Conservation (phyloP, 2,888 invertebrate species). For the Cacoxenus indagator region DNA sequence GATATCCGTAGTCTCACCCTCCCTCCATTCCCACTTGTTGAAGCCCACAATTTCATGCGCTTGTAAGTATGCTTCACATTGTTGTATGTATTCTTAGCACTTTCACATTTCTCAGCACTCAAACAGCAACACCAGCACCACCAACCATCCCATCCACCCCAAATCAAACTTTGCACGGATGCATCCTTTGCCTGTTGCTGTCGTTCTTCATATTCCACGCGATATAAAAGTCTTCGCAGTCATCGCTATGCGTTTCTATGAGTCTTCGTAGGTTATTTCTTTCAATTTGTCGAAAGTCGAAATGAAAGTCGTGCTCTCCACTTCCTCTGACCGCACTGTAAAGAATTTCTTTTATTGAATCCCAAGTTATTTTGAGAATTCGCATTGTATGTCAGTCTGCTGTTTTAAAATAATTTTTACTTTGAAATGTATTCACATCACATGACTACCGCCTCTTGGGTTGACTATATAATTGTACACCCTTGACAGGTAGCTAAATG, state of each 20-base stretch:
- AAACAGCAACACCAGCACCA: neutral
- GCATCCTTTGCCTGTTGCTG: neutral
- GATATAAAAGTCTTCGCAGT: neutral
- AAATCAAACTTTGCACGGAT: neutral
- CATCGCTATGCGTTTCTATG: neutral
- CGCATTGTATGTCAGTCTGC: no score
- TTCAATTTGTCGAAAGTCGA: no score
- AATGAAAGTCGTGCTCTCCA: neutral
- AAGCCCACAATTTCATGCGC: conserved; percentile 33
- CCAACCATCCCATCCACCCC: neutral
- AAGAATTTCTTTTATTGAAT: no score
- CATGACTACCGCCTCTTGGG: no score
- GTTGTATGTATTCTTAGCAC: neutral
- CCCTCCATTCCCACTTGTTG: no score
- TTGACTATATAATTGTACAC: no score
- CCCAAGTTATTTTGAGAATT: no score
- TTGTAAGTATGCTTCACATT: conserved; percentile 50
- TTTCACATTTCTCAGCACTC: neutral
- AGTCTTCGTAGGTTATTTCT: neutral
- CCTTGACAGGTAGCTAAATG: no score
- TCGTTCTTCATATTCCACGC: no score
- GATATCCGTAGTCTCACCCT: no score
- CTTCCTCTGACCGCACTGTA: neutral
- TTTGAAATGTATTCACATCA: no score
- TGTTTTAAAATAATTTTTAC: no score